Base-by-base conservation (phyloP, 2,888 invertebrate genomes). In the Boloria euphrosyne region DNA sequence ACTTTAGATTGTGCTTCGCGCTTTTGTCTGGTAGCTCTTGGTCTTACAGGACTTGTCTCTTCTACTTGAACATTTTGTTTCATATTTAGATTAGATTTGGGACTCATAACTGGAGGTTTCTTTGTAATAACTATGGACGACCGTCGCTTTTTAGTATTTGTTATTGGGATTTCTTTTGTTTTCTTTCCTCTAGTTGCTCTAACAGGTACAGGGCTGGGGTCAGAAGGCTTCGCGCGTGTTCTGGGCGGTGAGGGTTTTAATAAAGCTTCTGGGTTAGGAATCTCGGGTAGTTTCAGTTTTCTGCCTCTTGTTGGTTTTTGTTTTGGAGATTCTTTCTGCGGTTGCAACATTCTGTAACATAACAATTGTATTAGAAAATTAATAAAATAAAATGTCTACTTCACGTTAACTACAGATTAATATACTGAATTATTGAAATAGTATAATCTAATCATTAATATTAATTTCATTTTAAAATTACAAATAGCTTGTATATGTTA, bases 91-190 rank as follows among this genome's bases (percentile, higher is more conserved):
- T 63, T 54, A 0, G 72, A 66, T 54, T 74, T 67, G 0, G 83
- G 82, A n/a, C 75, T 79, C 72, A 81, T 73, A 10, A 74, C 73
- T 0, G 86, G 86, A 0, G 80, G 60, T 70, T 83, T 87, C 62
- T 87, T 86, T 1, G 78, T 64, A 4, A 87, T 77, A 13, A 85
- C 80, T 16, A 87, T 67, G 2, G 82, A 80, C 0, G 76, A 66
- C 17, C 74, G 67, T 13, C 78, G 79, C 62, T 76, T 84, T 60
- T 79, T 85, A 3, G 71, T 51, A 13, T 46, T 65, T 4, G 43
- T 52, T 7, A 57, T 18, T 49, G 16, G 18, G 18, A 43, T 17
- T 14, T 18, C 49, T 16, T 58, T 61, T 17, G 64, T 51, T 10
- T 66, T 67, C 16, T 54, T 67, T 50, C 66, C 49, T 53, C 66